Evolutionary conservation across 2,113 vertebrate genomes (phyloP).

Genomic region (Melanotaenia duboulayi): DNA sequence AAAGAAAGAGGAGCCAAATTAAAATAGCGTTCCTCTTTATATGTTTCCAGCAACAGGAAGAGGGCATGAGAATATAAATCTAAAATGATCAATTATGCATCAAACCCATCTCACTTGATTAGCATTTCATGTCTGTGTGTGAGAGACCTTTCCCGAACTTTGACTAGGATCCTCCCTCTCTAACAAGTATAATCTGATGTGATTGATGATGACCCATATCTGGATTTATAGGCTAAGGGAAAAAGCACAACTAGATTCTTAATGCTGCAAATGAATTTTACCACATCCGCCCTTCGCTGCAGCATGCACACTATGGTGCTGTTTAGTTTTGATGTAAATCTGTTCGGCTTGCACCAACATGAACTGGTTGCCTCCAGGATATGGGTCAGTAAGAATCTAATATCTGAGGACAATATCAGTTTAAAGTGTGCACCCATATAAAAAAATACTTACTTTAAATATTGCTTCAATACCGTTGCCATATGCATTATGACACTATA

Average conservation of each 20-base stretch:
- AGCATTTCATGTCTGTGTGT: neutral
- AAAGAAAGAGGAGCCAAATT: neutral
- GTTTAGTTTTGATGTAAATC: slow-evolving; percentile 57
- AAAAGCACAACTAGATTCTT: slow-evolving; percentile 22
- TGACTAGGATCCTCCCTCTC: slow-evolving; percentile 28
- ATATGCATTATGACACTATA: slow-evolving; percentile 29
- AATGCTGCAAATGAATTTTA: slow-evolving; percentile 52
- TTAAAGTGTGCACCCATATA: slow-evolving; percentile 7
- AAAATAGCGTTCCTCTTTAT: neutral
- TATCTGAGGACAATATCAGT: slow-evolving; percentile 16
- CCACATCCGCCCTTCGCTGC: slow-evolving; percentile 57
- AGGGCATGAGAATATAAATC: slow-evolving; percentile 26
- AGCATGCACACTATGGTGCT: slow-evolving; percentile 50
- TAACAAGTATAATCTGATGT: slow-evolving; percentile 18
- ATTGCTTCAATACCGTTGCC: slow-evolving; percentile 41
- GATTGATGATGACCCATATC: slow-evolving; percentile 55
- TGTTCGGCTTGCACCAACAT: slow-evolving; percentile 54
- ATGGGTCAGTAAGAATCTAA: slow-evolving; percentile 19
- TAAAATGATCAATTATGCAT: slow-evolving; percentile 18
- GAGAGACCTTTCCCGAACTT: neutral
- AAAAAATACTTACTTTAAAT: slow-evolving; percentile 40
- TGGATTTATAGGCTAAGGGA: slow-evolving; percentile 32
- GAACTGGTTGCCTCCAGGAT: slow-evolving; percentile 40
- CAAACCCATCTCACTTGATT: neutral
- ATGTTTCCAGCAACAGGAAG: neutral